Conservation (phyloP, 2,113 vertebrate genomes). For the Nesogale talazaci region DNA sequence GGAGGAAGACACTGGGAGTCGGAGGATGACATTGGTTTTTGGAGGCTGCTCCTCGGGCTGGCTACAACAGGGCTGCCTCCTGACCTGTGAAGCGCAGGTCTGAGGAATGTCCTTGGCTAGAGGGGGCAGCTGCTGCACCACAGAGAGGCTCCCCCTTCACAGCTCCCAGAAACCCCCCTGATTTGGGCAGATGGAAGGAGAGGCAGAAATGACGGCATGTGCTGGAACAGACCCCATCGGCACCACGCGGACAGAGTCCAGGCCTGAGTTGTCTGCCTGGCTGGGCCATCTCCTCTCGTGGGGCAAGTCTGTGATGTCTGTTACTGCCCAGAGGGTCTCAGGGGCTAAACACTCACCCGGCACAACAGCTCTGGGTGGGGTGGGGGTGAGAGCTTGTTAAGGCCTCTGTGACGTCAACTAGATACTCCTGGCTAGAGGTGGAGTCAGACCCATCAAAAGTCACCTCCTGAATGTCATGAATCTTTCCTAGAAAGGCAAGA, state of each 20-base stretch:
- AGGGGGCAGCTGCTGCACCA: background rate
- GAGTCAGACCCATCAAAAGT: no score
- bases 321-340: background rate
- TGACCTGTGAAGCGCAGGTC: no score
- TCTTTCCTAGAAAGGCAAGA: no score
- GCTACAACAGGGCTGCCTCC: no score
- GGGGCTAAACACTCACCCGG: accelerated
- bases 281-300: accelerated
- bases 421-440: no score
- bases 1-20: no score
- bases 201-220: background rate
- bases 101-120: background rate
- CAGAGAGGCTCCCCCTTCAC: background rate
- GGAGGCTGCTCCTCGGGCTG: no score
- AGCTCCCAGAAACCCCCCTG: background rate
- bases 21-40: no score
- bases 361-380: background rate
- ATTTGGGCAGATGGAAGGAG: no score
- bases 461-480: no score
- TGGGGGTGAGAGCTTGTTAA: accelerated
- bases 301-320: accelerated
- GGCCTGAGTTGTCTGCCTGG: accelerated
- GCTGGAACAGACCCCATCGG: accelerated
- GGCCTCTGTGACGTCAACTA: no score
- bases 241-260: accelerated